phyloP scores from a whole-genome alignment of 2,113 vertebrate species.

The Opisthocomus hoazin region DNA sequence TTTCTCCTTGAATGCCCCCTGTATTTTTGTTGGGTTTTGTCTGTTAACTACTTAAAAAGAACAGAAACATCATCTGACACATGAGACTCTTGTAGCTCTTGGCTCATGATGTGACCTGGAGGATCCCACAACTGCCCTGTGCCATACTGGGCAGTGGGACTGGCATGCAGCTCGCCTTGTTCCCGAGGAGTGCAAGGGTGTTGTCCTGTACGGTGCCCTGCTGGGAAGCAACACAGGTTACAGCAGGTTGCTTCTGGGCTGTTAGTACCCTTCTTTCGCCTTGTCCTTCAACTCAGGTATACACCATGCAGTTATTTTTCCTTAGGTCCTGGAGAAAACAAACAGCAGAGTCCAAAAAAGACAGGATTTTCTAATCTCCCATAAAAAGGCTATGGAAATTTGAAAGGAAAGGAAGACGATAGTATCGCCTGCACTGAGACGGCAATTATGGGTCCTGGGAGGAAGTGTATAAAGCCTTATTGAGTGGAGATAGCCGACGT shows the following conservation, averaged over 20 bases:
- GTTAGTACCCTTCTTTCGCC: background rate
- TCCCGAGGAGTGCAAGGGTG: background rate
- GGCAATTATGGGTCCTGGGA: slow-evolving; percentile 63
- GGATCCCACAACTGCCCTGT: background rate
- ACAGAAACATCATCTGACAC: background rate
- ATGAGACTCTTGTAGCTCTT: background rate
- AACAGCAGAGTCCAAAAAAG: slow-evolving; percentile 43
- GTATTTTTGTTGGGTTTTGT: background rate
- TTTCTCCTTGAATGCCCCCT: too few relatives aligned
- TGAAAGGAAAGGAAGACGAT: slow-evolving; percentile 66
- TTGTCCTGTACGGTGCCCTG: accelerated
- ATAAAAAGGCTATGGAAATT: slow-evolving; percentile 54
- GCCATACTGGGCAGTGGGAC: background rate
- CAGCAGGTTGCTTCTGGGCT: background rate
- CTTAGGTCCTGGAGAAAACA: slow-evolving; percentile 38
- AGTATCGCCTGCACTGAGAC: slow-evolving; percentile 21
- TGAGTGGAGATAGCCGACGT: background rate
- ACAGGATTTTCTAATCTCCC: slow-evolving; percentile 59
- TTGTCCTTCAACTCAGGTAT: slow-evolving; percentile 13
- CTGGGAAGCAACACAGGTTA: background rate
- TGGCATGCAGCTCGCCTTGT: accelerated
- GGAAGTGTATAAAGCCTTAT: slow-evolving; percentile 67
- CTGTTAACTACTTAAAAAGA: background rate
- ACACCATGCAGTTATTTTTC: background rate
- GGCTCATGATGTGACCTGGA: background rate